Base-by-base conservation (phyloP, 1,140 invertebrate genomes). In the Drosophila serrata region DNA sequence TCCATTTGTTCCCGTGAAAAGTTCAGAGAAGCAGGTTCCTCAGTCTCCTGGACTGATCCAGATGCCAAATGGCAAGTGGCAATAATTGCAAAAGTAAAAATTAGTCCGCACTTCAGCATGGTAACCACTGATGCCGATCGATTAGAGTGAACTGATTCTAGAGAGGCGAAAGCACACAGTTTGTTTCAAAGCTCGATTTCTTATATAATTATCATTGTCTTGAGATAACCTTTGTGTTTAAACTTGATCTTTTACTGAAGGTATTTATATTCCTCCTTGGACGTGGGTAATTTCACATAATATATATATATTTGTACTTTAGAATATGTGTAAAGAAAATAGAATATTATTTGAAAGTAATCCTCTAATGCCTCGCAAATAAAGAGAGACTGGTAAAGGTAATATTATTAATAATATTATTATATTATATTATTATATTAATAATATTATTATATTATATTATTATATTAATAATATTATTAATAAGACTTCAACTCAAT, bases 91-190 rank as follows among this genome's bases (percentile, higher is more conserved):
- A 4, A 51, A 19, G 11, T 53, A 9, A 5, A 53, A 53, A 35
- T 53, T 53, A 53, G 35, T 35, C 49, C 31, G 17, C 8, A 31
- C 49, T 35, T 35, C 1, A 17, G 17, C 49, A 53, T 53, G 35
- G 49, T 51, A 6, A 19, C 29, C 15, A 19, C 29, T 33, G 29
- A 19, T 3, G 48, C 11, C 17, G 7, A 35, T 53, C 31, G 9
- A 15, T 35, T 3, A 4, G 4, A 22, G 1, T 19, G 19, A 35
- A 53, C 49, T 53, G n/a, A 49, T 49, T 49, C 27, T 31, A 13
- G 3, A 24, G 13, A 33, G 31, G 12, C 12, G 6, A 53, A 12
- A 22, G 31, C 7, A 1, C 31, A 15, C 17, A 9, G 1, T 33
- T 35, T 19, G n/a, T 51, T 33, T n/a, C 33, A 19, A 33, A 35